phyloP scores from a whole-genome alignment of 2,888 invertebrate species.

The Diabrotica balteata region DNA sequence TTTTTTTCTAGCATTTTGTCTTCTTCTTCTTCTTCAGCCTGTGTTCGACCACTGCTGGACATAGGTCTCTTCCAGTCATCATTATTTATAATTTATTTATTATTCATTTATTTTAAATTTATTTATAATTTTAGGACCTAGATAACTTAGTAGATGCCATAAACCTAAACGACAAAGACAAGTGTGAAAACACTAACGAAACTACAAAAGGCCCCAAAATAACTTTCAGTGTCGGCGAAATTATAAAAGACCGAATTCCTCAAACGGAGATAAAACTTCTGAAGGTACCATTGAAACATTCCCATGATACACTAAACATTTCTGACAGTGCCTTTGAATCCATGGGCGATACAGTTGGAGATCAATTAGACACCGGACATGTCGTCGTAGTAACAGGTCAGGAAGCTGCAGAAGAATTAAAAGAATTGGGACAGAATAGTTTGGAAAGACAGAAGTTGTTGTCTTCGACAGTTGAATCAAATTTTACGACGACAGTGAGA shows the following conservation, averaged over 20 bases:
- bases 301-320: conserved; percentile 49
- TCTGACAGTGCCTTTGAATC: conserved; percentile 58
- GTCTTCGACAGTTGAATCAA: neutral
- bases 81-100: too few relatives aligned
- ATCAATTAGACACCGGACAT: conserved; percentile 54
- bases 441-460: conserved; percentile 28
- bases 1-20: too few relatives aligned
- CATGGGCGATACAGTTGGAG: conserved; percentile 57
- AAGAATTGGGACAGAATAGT: conserved; percentile 43
- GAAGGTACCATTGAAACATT: conserved; percentile 53
- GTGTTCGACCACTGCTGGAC: too few relatives aligned
- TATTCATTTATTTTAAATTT: too few relatives aligned
- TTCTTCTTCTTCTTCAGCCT: too few relatives aligned
- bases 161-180: conserved; percentile 5
- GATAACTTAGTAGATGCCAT: conserved; percentile 12
- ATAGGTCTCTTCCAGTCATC: too few relatives aligned
- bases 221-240: conserved; percentile 42
- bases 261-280: conserved; percentile 52
- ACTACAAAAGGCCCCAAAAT: conserved; percentile 2
- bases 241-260: conserved; percentile 52
- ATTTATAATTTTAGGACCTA: conserved; percentile 17
- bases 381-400: conserved; percentile 51
- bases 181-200: conserved; percentile 2
- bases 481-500: neutral
- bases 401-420: conserved; percentile 48